Percentiles rank a stretch among this genome's conserved stretches.
phyloP scores from a whole-genome alignment of 2,888 invertebrate genomes.

The Caenorhabditis zanzibari region DNA sequence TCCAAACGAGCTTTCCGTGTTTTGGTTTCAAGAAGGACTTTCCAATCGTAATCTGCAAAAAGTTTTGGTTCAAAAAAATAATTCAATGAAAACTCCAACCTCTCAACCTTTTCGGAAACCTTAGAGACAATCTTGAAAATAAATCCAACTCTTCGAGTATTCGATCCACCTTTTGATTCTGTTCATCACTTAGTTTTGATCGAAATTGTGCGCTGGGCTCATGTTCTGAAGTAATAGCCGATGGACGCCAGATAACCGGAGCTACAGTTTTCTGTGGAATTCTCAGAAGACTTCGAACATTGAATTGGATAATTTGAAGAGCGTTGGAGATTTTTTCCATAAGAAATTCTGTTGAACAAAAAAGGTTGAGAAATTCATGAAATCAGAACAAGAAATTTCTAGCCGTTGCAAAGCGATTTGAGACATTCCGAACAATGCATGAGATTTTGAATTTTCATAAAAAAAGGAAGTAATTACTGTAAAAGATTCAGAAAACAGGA shows the following conservation, averaged over 20 bases:
- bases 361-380: too few relatives aligned
- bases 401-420: too few relatives aligned
- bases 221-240: conserved; percentile 7
- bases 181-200: background rate
- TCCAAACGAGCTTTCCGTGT: conserved; percentile 72
- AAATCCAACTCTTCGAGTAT: conserved; percentile 35
- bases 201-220: conserved; percentile 21
- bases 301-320: conserved; percentile 12
- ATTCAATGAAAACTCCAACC: background rate
- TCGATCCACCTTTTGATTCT: background rate
- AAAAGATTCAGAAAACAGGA: too few relatives aligned
- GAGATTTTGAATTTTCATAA: too few relatives aligned
- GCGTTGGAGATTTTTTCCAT: conserved; percentile 36
- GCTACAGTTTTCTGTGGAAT: conserved; percentile 42
- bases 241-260: conserved; percentile 42
- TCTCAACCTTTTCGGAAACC: conserved; percentile 42
- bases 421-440: too few relatives aligned
- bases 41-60: conserved; percentile 47
- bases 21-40: conserved; percentile 28
- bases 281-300: conserved; percentile 4
- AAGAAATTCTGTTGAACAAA: too few relatives aligned
- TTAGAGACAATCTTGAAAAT: conserved; percentile 29
- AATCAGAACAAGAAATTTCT: too few relatives aligned
- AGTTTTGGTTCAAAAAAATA: too few relatives aligned
- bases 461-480: too few relatives aligned